Evolutionary conservation across 2,888 invertebrate genomes (phyloP).

Genomic region (Drosophila prolongata): DNA sequence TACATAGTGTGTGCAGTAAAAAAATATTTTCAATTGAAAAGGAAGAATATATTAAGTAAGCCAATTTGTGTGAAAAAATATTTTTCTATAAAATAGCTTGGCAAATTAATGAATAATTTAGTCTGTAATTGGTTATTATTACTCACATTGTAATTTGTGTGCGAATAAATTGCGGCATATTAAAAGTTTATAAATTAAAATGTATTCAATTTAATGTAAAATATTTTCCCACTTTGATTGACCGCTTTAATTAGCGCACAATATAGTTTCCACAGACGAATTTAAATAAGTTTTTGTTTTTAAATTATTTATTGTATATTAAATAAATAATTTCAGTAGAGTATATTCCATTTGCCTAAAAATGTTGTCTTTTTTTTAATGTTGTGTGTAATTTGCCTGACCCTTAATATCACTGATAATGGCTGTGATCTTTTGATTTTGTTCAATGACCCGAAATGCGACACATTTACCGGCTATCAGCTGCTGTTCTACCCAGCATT

Average conservation of each 20-base stretch:
- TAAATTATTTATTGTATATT: too few species aligned
- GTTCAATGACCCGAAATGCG: slow-evolving; percentile 18
- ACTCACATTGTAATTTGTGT: slow-evolving; percentile 7
- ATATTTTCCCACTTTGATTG: slow-evolving; percentile 9
- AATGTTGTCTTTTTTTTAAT: too few species aligned
- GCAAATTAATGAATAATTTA: slow-evolving; percentile 16
- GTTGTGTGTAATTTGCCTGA: too few species aligned
- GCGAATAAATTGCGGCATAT: not conserved
- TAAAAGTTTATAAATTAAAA: not conserved
- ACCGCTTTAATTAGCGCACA: not conserved
- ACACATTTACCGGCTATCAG: slow-evolving; percentile 48
- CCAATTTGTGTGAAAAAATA: not conserved
- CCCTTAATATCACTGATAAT: not conserved
- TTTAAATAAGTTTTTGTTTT: not conserved
- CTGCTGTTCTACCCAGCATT: slow-evolving; percentile 4
- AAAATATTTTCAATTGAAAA: slow-evolving; percentile 20
- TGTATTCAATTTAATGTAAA: slow-evolving; percentile 1
- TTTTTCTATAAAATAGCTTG: not conserved
- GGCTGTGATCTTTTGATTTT: not conserved
- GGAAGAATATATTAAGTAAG: not conserved
- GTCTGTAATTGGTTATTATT: not conserved
- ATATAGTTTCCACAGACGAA: not conserved
- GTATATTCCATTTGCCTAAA: too few species aligned
- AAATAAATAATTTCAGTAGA: too few species aligned
- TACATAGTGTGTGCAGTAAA: not conserved